phyloP scores from a whole-genome alignment of 2,888 invertebrate species.

The Troglohyphantes excavatus region DNA sequence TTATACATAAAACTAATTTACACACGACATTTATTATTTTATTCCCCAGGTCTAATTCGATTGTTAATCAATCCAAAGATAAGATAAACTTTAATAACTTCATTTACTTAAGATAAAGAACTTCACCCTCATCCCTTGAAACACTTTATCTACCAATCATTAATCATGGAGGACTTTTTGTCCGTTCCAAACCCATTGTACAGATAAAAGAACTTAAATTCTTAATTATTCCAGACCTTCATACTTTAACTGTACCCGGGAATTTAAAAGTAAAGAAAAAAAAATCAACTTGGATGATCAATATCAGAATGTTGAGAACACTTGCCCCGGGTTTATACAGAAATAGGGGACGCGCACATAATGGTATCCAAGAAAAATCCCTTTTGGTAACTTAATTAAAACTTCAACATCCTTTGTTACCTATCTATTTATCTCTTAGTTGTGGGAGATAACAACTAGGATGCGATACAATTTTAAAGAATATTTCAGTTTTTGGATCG shows the following conservation, averaged over 20 bases:
- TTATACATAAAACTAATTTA: no score
- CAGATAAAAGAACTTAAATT: background rate
- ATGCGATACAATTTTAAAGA: background rate
- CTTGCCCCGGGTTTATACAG: background rate
- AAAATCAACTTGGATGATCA: background rate
- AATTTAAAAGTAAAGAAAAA: background rate
- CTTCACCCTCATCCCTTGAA: background rate
- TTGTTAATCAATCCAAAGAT: no score
- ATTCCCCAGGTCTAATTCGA: no score
- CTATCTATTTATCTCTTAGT: background rate
- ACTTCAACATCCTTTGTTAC: slow-evolving; percentile 13
- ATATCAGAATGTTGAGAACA: slow-evolving; percentile 1
- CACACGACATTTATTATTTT: no score
- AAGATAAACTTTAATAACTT: background rate
- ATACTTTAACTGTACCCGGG: background rate
- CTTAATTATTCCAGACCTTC: background rate
- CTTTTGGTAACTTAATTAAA: slow-evolving; percentile 25
- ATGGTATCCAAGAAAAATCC: background rate
- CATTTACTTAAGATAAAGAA: background rate
- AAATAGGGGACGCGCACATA: background rate
- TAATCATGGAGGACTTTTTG: background rate
- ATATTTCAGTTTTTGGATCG: background rate
- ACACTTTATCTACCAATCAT: background rate
- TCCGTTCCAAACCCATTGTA: background rate
- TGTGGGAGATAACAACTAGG: background rate